Conservation (phyloP, 2,888 invertebrate species). For the Agriotes lineatus region DNA sequence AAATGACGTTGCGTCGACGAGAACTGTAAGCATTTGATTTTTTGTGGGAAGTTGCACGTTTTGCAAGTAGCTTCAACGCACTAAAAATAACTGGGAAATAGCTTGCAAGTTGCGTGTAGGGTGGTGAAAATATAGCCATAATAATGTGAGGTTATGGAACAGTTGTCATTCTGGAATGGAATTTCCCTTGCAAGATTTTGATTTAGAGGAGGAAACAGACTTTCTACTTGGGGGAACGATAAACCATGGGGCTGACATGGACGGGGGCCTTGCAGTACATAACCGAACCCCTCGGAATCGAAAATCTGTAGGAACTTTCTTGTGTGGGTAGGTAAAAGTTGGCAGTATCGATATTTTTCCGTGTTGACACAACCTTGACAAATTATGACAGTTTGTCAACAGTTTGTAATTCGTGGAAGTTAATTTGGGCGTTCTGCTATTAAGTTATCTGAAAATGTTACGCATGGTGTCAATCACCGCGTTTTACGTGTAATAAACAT, state of each 20-base stretch:
- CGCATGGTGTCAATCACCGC: not conserved
- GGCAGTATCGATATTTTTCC: slow-evolving; percentile 11
- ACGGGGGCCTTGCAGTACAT: slow-evolving; percentile 58
- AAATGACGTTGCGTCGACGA: slow-evolving; percentile 9
- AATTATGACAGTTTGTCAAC: slow-evolving; percentile 22
- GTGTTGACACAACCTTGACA: slow-evolving; percentile 25
- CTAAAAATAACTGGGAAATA: not conserved
- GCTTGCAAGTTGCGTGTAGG: not conserved
- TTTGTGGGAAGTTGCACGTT: slow-evolving; percentile 10
- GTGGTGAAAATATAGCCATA: not conserved
- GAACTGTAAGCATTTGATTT: slow-evolving; percentile 15
- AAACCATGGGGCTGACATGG: slow-evolving; percentile 64
- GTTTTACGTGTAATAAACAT: not conserved
- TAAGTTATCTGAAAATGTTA: not conserved
- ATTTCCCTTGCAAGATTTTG: slow-evolving; percentile 66
- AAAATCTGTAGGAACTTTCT: slow-evolving; percentile 56
- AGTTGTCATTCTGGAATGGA: slow-evolving; percentile 57
- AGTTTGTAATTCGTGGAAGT: slow-evolving; percentile 4
- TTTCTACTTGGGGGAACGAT: slow-evolving; percentile 61
- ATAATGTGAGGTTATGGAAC: slow-evolving; percentile 43
- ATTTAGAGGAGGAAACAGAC: slow-evolving; percentile 65
- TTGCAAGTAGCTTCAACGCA: slow-evolving; percentile 1
- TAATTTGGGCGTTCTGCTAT: slow-evolving; percentile 1
- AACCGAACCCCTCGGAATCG: slow-evolving; percentile 60
- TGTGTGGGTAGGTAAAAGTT: slow-evolving; percentile 59